Evolutionary conservation across 92 coral and sea anemone genomes (phyloP).

Genomic region (Zoanthus solanderi): DNA sequence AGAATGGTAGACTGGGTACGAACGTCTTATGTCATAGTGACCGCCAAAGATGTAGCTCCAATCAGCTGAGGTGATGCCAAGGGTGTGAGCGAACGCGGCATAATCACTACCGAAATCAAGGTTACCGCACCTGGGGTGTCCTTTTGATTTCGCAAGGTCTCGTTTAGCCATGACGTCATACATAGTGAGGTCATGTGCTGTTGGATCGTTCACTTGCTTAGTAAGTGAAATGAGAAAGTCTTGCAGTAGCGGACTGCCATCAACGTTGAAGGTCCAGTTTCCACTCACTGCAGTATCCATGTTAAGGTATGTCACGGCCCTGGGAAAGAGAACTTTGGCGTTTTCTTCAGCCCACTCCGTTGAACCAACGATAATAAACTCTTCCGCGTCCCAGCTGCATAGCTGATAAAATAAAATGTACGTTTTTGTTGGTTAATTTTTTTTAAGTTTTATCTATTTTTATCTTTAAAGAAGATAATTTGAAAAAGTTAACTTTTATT

Average conservation of each 20-base stretch:
- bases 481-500: neutral
- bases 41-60: slow-evolving; percentile 92
- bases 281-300: slow-evolving; percentile 91
- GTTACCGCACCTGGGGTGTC: slow-evolving; percentile 62
- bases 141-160: slow-evolving; percentile 62
- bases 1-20: slow-evolving; percentile 93
- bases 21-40: slow-evolving; percentile 62
- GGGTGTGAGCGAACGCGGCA: slow-evolving; percentile 83
- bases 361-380: slow-evolving; percentile 83
- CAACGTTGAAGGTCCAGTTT: slow-evolving; percentile 78
- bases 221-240: slow-evolving; percentile 80
- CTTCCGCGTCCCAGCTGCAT: slow-evolving; percentile 99
- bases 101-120: slow-evolving; percentile 90
- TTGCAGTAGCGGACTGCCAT: slow-evolving; percentile 83
- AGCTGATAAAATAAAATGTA: slow-evolving; percentile 41
- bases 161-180: slow-evolving; percentile 92
- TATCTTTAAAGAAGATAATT: no score
- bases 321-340: slow-evolving; percentile 69
- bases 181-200: slow-evolving; percentile 66
- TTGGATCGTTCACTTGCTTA: slow-evolving; percentile 86
- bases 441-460: no score
- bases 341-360: slow-evolving; percentile 96
- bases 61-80: slow-evolving; percentile 86
- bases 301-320: slow-evolving; percentile 94
- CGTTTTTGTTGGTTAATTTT: slow-evolving; percentile 1